phyloP scores from a whole-genome alignment of 2,113 vertebrate species.

The Piprites chloris region DNA sequence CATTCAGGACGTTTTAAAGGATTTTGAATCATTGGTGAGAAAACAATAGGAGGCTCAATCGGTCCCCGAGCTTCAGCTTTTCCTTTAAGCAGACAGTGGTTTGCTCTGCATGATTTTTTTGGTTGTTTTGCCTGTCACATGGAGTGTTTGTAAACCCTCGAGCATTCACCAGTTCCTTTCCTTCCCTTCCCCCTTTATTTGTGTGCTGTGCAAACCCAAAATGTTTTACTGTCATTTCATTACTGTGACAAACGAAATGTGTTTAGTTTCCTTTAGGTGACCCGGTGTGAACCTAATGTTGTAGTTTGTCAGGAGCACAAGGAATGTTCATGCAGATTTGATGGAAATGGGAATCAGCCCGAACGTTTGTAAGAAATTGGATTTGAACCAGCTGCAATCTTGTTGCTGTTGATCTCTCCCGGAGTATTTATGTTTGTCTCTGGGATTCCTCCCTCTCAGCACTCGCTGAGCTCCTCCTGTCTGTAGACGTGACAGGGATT shows the following conservation, averaged over 20 bases:
- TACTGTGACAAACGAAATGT: not conserved
- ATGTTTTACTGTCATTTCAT: conserved; percentile 18
- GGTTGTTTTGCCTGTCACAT: conserved; percentile 24
- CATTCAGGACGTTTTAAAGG: not conserved
- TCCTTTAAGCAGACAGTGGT: not conserved
- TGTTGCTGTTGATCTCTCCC: not conserved
- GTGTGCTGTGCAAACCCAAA: not conserved
- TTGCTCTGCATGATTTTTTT: not conserved
- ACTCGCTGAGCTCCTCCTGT: not conserved
- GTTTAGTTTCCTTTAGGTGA: not conserved
- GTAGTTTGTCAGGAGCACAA: not conserved
- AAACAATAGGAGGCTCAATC: conserved; percentile 43
- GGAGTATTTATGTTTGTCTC: not conserved
- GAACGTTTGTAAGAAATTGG: not conserved
- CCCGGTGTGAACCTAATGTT: not conserved
- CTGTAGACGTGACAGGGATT: not conserved
- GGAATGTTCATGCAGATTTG: not conserved
- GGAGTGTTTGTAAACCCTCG: conserved; percentile 14
- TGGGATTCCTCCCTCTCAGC: not conserved
- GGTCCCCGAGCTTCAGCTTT: not conserved
- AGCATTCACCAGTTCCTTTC: not conserved
- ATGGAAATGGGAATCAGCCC: not conserved
- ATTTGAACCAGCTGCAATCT: conserved; percentile 19
- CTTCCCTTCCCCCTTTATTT: not conserved
- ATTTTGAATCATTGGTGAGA: conserved; percentile 20